A percentile compares a stretch with the other conserved stretches of the same genome.
phyloP scores from a whole-genome alignment of 1,140 invertebrate genomes.

The Ladona fulva region DNA sequence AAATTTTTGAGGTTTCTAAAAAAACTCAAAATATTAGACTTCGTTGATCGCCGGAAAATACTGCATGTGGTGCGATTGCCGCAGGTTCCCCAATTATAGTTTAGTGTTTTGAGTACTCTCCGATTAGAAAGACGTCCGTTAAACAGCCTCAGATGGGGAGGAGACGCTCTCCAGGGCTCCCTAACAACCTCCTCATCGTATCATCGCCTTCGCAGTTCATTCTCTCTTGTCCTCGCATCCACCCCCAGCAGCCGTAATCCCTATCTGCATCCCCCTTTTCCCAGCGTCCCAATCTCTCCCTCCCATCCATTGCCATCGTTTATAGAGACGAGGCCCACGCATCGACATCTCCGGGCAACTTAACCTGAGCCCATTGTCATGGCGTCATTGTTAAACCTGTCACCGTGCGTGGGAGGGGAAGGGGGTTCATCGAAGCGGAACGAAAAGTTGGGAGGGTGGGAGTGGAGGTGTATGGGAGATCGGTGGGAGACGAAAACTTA shows the following conservation, averaged over 20 bases:
- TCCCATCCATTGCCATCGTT: background rate
- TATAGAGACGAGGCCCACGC: background rate
- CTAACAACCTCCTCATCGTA: background rate
- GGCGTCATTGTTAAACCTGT: conserved; percentile 1
- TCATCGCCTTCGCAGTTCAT: background rate
- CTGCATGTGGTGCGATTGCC: too few species aligned
- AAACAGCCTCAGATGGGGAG: background rate
- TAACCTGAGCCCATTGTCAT: background rate
- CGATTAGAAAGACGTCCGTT: too few species aligned
- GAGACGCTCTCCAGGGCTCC: background rate
- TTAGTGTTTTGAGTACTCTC: too few species aligned
- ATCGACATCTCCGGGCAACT: conserved; percentile 2
- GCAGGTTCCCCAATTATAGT: too few species aligned
- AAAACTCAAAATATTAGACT: too few species aligned
- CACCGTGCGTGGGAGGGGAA: background rate
- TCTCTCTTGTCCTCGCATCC: background rate
- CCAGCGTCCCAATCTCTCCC: background rate
- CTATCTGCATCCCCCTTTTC: too few species aligned
- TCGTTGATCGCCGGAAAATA: too few species aligned
- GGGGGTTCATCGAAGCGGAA: background rate
- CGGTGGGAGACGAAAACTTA: background rate
- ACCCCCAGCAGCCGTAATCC: background rate
- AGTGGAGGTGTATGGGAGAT: background rate
- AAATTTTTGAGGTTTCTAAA: too few species aligned
- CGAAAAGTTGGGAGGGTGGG: background rate